Percentiles rank a stretch among this genome's conserved stretches.
Evolutionary conservation across 2,888 invertebrate species (phyloP).

Genomic region (Caradrina clavipalpis): DNA sequence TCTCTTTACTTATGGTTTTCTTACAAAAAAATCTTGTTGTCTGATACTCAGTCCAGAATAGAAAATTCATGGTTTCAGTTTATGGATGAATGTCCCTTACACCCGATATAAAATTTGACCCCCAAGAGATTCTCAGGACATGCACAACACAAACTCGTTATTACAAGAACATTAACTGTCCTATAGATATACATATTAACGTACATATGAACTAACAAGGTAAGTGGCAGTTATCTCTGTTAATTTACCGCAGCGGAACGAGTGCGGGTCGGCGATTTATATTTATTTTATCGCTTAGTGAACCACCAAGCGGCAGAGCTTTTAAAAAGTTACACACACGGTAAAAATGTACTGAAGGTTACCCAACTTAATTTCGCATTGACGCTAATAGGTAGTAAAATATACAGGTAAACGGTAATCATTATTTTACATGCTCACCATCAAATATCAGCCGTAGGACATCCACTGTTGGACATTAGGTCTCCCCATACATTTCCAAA

Average conservation of each 20-base stretch:
- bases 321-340: conserved; percentile 31
- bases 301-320: conserved; percentile 13
- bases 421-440: no score
- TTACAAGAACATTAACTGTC: background rate
- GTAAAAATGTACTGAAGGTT: background rate
- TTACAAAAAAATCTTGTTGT: no score
- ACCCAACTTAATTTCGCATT: conserved; percentile 24
- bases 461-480: no score
- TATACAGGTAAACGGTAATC: background rate
- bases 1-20: no score
- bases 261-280: conserved; percentile 63
- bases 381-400: conserved; percentile 15
- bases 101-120: conserved; percentile 4
- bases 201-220: conserved; percentile 49
- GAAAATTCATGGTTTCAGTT: no score
- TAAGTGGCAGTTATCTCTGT: conserved; percentile 56
- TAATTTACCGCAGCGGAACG: conserved; percentile 60
- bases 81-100: no score
- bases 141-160: background rate
- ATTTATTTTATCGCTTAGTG: conserved; percentile 63
- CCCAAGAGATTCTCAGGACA: background rate
- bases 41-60: no score
- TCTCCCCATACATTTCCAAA: no score
- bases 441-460: no score
- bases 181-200: conserved; percentile 10